These are phyloP conservation scores for Globodera ellingtonae DNA, from an alignment of 1,140 invertebrate species.

Conservation along the genomic window DNA sequence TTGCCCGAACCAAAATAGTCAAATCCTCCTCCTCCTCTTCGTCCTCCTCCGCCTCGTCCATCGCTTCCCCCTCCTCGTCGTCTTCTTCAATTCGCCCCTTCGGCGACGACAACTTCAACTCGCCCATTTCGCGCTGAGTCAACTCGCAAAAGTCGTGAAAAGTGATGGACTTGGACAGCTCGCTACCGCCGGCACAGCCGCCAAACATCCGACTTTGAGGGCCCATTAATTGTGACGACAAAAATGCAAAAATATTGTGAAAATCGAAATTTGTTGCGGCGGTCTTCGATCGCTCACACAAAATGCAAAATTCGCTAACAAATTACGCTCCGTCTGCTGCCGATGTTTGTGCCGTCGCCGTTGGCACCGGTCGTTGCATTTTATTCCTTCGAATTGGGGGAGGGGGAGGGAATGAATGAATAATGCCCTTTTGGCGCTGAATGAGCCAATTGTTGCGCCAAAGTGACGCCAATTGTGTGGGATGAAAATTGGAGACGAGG, in stretches of 20 bases:
- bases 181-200: background rate
- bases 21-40: conserved; percentile 13
- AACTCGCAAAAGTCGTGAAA: conserved; percentile 60
- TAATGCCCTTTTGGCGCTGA: background rate
- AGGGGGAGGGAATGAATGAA: background rate
- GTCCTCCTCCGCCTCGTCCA: conserved; percentile 23
- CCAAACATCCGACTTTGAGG: conserved; percentile 2
- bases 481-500: background rate
- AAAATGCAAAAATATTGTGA: background rate
- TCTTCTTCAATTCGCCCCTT: background rate
- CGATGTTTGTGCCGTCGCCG: background rate
- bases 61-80: conserved; percentile 39
- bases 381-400: background rate
- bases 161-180: conserved; percentile 58
- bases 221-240: background rate
- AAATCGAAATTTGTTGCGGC: background rate
- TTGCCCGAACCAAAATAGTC: no score
- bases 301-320: background rate
- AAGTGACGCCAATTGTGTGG: conserved; percentile 1
- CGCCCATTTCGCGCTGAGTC: conserved; percentile 36
- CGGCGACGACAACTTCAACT: conserved; percentile 17
- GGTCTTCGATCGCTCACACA: background rate
- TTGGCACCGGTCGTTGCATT: conserved; percentile 13
- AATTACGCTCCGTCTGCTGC: background rate
- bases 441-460: background rate